phyloP scores from a whole-genome alignment of 1,140 invertebrate genomes.

The Neodiprion virginianus region DNA sequence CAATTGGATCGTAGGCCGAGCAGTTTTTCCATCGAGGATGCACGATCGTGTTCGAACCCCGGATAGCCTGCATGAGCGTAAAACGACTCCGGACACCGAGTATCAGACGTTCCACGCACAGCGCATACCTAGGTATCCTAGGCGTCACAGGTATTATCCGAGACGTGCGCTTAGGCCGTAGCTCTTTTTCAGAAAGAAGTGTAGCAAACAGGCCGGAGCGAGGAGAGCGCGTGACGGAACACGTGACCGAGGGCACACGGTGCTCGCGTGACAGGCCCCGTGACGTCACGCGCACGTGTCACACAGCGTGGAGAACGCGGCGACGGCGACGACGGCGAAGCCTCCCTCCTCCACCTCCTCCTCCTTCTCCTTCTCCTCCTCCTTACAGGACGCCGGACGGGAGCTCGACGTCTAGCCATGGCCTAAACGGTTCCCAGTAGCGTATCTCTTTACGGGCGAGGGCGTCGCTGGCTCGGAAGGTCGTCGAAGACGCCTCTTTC shows the following conservation, averaged over 20 bases:
- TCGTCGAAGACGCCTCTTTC: background rate
- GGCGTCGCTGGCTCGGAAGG: constrained; percentile 38
- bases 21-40: no score
- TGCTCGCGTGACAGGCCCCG: constrained; percentile 58
- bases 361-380: constrained; percentile 22
- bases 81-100: no score
- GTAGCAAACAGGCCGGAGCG: constrained; percentile 1
- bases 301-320: constrained; percentile 49
- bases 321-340: constrained; percentile 10
- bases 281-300: constrained; percentile 63
- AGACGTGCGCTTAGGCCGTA: no score
- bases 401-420: constrained; percentile 10
- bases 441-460: constrained; percentile 33
- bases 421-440: constrained; percentile 33
- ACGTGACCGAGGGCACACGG: constrained; percentile 61
- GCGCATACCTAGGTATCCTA: no score
- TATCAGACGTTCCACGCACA: no score
- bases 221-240: constrained; percentile 57
- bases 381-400: constrained; percentile 20
- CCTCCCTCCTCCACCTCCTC: constrained; percentile 26
- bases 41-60: no score
- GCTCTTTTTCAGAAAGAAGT: background rate
- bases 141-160: no score
- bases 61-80: no score
- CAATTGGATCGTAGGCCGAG: no score